Base-by-base conservation (phyloP, 2,888 invertebrate genomes). In the Lasius fuliginosus region DNA sequence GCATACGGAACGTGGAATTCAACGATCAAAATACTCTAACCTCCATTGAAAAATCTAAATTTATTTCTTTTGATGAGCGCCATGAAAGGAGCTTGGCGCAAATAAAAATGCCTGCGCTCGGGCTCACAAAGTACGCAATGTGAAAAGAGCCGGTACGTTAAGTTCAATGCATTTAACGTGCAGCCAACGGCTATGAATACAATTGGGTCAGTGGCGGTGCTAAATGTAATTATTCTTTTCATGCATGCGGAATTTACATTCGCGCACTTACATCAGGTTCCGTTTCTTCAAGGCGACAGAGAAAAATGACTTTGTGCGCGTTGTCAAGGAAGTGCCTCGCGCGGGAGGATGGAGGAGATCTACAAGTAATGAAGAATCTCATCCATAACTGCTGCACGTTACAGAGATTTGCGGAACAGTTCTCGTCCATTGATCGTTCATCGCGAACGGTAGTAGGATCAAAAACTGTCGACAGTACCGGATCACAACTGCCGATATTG, bases 131-230 rank as follows among this genome's bases (percentile, higher is more conserved):
- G 79, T 69, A 69, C 15, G 71, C 60, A 60, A 79, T 33, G 46
- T 60, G 79, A 79, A 79, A 79, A 36, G 79, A 71, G 42, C 30
- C 12, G 58, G 79, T 71, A 23, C 60, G 71, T 71, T 60, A 79
- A 69, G 58, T 79, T 58, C 79, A 79, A 79, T 79, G 69, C 69
- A 69, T 79, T 79, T 79, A 79, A 23, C 69, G 79, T 69, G 79
- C 71, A 60, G 23, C 79, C 53, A 67, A 53, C 76, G 76, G 30
- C 30, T 68, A 40, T 56, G 79, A 79, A 79, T 79, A 71, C 79
- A 71, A 71, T 71, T 42, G 60, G 60, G 46, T 58, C 71, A 68
- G 56, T 68, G 77, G 77, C 77, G 68, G n/a, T 56, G 71, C 46
- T 79, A 79, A 79, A 71, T 58, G 46, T 46, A 71, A 79, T 79